These are phyloP conservation scores for Nebria ingens DNA, from an alignment of 1,140 invertebrate species.

Conservation along the genomic window DNA sequence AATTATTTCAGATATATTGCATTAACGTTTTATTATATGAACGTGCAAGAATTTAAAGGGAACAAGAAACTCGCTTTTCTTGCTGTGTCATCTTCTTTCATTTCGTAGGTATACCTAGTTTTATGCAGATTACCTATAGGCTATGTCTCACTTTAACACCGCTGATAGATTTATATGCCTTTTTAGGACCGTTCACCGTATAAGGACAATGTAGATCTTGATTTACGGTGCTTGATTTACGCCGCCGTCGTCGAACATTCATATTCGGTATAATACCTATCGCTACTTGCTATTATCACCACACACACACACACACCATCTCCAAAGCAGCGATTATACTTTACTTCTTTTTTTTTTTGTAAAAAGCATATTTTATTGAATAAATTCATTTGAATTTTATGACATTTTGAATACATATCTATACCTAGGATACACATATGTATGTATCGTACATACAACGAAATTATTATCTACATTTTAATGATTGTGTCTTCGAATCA, in stretches of 20 bases:
- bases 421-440: neutral
- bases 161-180: slow-evolving; percentile 5
- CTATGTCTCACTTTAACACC: neutral
- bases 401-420: neutral
- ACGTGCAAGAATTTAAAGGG: slow-evolving; percentile 7
- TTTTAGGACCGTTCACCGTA: neutral
- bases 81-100: no score
- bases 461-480: neutral
- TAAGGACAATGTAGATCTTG: slow-evolving; percentile 5
- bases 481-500: neutral
- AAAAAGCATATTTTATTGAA: neutral
- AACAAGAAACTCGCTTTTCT: no score
- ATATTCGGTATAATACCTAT: slow-evolving; percentile 2
- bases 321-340: neutral
- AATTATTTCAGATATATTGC: slow-evolving; percentile 9
- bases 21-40: slow-evolving; percentile 8
- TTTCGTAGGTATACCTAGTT: neutral
- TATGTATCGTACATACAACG: neutral
- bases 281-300: neutral
- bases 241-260: neutral
- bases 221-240: neutral
- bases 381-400: neutral
- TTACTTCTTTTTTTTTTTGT: neutral
- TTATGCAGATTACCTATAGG: slow-evolving; percentile 7
- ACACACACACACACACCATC: neutral